Conservation (phyloP, 2,113 vertebrate species). For the Suncus etruscus region DNA sequence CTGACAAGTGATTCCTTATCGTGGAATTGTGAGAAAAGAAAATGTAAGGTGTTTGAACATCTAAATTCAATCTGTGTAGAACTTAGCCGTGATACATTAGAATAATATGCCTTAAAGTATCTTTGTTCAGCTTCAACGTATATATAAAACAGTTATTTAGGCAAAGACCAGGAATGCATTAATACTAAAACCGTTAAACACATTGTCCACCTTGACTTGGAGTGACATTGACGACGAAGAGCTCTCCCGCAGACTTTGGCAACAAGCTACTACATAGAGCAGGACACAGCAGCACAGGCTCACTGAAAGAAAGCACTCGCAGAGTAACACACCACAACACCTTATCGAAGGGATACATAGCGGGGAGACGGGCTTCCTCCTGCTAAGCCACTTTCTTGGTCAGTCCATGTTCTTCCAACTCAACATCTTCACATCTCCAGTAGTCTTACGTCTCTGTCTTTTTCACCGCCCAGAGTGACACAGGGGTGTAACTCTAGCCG, state of each 20-base stretch:
- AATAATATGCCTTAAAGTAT: constrained; percentile 78
- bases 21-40: constrained; percentile 80
- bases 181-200: constrained; percentile 89
- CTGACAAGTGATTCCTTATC: constrained; percentile 77
- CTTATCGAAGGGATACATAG: constrained; percentile 82
- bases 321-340: constrained; percentile 85
- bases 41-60: constrained; percentile 77
- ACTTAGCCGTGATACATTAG: constrained; percentile 74
- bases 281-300: constrained; percentile 88
- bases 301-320: constrained; percentile 89
- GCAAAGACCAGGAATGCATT: constrained; percentile 89
- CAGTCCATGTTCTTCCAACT: constrained; percentile 79
- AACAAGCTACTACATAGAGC: constrained; percentile 85
- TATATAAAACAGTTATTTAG: constrained; percentile 85
- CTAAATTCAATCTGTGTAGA: constrained; percentile 66
- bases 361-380: constrained; percentile 77
- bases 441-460: constrained; percentile 82
- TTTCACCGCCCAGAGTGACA: constrained; percentile 79
- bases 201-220: constrained; percentile 78
- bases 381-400: constrained; percentile 69
- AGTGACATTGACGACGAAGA: constrained; percentile 83
- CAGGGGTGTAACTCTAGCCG: constrained; percentile 82
- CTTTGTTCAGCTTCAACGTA: constrained; percentile 75
- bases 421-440: constrained; percentile 78
- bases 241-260: constrained; percentile 85